These are phyloP conservation scores for Andrena praecox DNA, from an alignment of 2,888 invertebrate genomes.

Conservation along the genomic window DNA sequence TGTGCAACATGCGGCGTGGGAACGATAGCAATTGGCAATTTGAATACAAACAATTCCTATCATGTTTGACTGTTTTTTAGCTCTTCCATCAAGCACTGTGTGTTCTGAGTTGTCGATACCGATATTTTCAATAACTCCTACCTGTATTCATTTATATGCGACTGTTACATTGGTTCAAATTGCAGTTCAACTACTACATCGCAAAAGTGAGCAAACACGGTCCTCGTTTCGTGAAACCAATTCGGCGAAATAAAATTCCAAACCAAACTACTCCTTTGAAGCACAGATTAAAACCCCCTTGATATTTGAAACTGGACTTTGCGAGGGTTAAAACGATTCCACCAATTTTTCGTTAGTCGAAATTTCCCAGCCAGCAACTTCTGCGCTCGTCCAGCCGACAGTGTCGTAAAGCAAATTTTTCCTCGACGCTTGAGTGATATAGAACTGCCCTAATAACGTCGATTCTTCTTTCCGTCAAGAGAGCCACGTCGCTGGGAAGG, in stretches of 20 bases:
- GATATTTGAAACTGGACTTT: background rate
- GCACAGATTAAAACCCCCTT: background rate
- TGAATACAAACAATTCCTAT: conserved; percentile 1
- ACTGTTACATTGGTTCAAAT: background rate
- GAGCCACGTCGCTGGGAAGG: conserved; percentile 51
- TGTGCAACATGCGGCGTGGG: background rate
- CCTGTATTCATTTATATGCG: background rate
- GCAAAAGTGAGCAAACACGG: background rate
- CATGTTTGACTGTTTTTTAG: background rate
- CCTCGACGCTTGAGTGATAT: background rate
- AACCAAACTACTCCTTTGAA: background rate
- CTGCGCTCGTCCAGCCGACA: background rate
- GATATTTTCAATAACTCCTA: background rate
- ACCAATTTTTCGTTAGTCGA: background rate
- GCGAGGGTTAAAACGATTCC: conserved; percentile 11
- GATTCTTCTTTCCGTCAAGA: conserved; percentile 41
- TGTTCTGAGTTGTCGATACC: background rate
- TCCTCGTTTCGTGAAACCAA: background rate
- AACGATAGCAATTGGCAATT: background rate
- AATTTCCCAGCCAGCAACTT: background rate
- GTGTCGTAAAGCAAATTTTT: conserved; percentile 20
- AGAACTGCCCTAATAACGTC: conserved; percentile 37
- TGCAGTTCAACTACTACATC: background rate
- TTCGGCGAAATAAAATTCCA: background rate
- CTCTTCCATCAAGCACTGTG: background rate